phyloP scores from a whole-genome alignment of 1,140 invertebrate genomes.

The Drosophila busckii region DNA sequence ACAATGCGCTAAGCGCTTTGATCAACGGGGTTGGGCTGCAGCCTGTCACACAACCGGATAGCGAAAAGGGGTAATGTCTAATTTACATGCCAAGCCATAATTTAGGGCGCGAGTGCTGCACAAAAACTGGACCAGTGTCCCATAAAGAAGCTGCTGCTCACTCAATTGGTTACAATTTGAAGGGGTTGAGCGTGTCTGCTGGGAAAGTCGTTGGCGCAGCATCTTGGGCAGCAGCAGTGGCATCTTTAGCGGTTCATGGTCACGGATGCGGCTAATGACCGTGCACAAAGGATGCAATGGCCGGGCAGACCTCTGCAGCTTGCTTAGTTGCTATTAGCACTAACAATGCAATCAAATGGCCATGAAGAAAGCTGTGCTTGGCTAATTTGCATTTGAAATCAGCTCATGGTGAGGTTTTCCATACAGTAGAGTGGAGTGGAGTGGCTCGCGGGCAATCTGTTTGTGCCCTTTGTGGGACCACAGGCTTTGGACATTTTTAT shows the following conservation, averaged over 20 bases:
- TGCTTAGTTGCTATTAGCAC: conserved; percentile 58
- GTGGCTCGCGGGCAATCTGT: conserved; percentile 9
- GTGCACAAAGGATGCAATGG: conserved; percentile 46
- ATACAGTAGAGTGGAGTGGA: conserved; percentile 13
- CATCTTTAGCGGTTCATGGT: conserved; percentile 37
- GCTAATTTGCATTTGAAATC: conserved; percentile 67
- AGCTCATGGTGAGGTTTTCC: conserved; percentile 38
- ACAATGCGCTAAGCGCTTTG: conserved; percentile 41
- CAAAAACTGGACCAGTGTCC: conserved; percentile 31
- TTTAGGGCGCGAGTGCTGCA: too few relatives aligned
- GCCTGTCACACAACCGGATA: conserved; percentile 3
- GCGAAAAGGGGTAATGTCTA: conserved; percentile 38
- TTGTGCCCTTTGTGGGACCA: conserved; percentile 62
- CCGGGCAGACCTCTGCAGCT: conserved; percentile 21
- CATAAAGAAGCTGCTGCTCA: conserved; percentile 12
- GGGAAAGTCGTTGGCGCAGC: conserved; percentile 1
- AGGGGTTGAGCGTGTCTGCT: conserved; percentile 4
- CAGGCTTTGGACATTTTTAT: conserved; percentile 70
- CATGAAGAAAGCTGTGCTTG: conserved; percentile 41
- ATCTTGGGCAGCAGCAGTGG: conserved; percentile 23
- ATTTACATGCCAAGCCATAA: conserved; percentile 46
- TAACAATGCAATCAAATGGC: conserved; percentile 65
- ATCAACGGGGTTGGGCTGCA: conserved; percentile 57
- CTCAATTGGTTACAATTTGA: conserved; percentile 27
- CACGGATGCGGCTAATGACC: conserved; percentile 69